Base-by-base conservation (phyloP, 1,140 invertebrate species). In the Leptopilina boulardi region DNA sequence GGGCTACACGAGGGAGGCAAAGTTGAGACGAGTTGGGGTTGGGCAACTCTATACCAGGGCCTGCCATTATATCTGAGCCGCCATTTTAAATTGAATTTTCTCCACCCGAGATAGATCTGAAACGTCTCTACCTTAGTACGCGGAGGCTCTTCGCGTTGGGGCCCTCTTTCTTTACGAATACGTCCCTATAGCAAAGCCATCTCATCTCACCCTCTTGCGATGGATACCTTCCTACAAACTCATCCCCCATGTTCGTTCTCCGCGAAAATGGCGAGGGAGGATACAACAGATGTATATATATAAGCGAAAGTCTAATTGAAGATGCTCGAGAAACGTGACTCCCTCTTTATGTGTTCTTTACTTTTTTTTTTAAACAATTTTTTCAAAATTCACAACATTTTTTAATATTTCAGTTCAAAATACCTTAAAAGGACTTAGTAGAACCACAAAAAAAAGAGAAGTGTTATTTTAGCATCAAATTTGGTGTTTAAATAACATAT, bases 11-110 rank as follows among this genome's bases (percentile, higher is more conserved):
- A 84, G 80, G 82, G 82, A 77, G 80, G 82, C 80, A 84, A 82
- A 84, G 82, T 84, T 82, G 82, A 84, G 82, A 82, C 78, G 78
- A 78, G 79, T 80, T 84, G 80, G 82, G 82, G 82, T 82, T 38
- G 82, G 80, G 82, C 79, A 79, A 82, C 80, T 79, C 80, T 78
- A 77, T 84, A 90, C 88, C 88, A 87, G 89, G 89, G 88, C 88
- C 89, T 90, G 88, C 89, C 89, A 91, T 91, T 90, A 91, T 90
- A 91, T 91, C 89, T 90, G 87, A 90, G 89, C 89, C 89, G 89
- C 89, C 89, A 91, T 91, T 90, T 91, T 91, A 90, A 91, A 90
- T 91, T 89, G 84, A 89, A 91, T 90, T 91, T 90, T 90, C 88
- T 89, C 87, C 87, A 90, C 89, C 89, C 89, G 89, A 89, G 87